Percentiles rank a stretch among this genome's conserved stretches.
phyloP scores from a whole-genome alignment of 2,888 invertebrate species.

The Hydriomena furcata region DNA sequence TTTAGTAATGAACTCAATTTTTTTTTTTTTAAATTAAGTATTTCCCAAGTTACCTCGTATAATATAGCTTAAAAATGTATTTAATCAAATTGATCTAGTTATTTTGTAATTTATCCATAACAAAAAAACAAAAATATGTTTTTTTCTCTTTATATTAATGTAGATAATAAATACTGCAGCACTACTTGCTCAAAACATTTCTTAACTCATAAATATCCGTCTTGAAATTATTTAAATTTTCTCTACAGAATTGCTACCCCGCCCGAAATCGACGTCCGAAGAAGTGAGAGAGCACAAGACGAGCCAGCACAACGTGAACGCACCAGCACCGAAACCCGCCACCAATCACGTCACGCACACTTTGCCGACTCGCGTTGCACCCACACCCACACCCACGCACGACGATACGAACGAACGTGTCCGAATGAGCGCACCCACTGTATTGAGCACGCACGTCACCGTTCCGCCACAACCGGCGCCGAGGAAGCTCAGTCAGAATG shows the following conservation, averaged over 20 bases:
- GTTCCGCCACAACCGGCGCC: conserved; percentile 73
- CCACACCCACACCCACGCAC: conserved; percentile 35
- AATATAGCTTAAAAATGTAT: no score
- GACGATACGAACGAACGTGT: conserved; percentile 30
- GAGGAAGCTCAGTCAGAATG: conserved; percentile 73
- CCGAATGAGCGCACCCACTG: conserved; percentile 35
- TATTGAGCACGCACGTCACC: conserved; percentile 29
- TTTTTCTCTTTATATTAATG: no score
- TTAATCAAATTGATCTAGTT: no score
- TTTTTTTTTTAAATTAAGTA: no score
- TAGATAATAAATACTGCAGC: no score
- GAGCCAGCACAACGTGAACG: conserved; percentile 66
- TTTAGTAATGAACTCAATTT: no score
- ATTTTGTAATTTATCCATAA: no score
- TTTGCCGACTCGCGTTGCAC: conserved; percentile 34
- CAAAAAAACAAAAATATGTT: no score
- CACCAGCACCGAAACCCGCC: conserved; percentile 49
- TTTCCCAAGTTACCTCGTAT: no score
- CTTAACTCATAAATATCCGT: no score
- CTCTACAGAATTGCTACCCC: conserved; percentile 59
- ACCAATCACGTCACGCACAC: conserved; percentile 48
- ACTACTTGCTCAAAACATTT: no score
- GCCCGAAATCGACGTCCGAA: conserved; percentile 72
- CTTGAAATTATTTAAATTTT: no score
- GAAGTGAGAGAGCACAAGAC: conserved; percentile 76